Percentiles rank a stretch among this genome's conserved stretches.
phyloP scores from a whole-genome alignment of 2,797 vertebrate genomes.

The Apogon talboti region DNA sequence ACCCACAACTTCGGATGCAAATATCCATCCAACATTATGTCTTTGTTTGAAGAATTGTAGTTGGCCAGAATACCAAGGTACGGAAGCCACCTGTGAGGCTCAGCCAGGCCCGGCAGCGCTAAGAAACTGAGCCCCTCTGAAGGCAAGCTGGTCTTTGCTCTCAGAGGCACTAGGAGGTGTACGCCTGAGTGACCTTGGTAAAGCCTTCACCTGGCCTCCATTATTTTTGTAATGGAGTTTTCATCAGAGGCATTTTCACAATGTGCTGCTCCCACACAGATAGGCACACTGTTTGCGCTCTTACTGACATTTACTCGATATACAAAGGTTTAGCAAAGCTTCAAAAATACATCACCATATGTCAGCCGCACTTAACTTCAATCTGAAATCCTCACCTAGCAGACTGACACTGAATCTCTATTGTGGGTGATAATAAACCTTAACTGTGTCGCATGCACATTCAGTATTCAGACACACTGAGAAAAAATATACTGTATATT shows the following conservation, averaged over 20 bases:
- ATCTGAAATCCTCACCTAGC: background rate
- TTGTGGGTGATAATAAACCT: background rate
- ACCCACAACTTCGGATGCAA: conserved; percentile 21
- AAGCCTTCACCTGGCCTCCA: conserved; percentile 11
- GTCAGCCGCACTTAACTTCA: background rate
- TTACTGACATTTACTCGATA: background rate
- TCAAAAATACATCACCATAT: background rate
- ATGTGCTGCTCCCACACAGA: conserved; percentile 2
- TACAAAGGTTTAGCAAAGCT: background rate
- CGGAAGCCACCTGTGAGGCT: conserved; percentile 35
- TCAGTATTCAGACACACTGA: background rate
- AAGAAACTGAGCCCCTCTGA: conserved; percentile 5
- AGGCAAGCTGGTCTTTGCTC: conserved; percentile 15
- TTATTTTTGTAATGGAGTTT: conserved; percentile 35
- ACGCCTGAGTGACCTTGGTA: conserved; percentile 31
- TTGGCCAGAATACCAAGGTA: conserved; percentile 35
- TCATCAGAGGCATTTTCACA: conserved; percentile 14
- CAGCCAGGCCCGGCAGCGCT: conserved; percentile 7
- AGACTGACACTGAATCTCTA: background rate
- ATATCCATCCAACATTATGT: conserved; percentile 43
- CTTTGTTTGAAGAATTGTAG: conserved; percentile 47
- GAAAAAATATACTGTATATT: background rate
- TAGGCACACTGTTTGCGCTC: background rate
- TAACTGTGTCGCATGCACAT: background rate
- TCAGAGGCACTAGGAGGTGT: conserved; percentile 10